phyloP scores from a whole-genome alignment of 2,888 invertebrate genomes.

The Limnephilus lunatus region DNA sequence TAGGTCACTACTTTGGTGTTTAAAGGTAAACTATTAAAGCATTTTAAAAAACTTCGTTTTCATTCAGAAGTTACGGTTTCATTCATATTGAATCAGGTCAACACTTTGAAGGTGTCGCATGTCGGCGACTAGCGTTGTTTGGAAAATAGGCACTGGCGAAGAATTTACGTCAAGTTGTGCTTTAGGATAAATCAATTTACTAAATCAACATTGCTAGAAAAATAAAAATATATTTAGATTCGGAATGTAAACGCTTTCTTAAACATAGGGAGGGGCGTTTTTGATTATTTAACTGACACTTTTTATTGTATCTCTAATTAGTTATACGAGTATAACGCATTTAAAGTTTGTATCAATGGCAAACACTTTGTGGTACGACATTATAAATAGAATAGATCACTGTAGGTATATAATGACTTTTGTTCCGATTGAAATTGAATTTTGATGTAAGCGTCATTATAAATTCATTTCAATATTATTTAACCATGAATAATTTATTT shows the following conservation, averaged over 20 bases:
- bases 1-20: neutral
- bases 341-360: neutral
- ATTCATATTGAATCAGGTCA: neutral
- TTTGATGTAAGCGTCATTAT: no score
- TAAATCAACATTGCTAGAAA: neutral
- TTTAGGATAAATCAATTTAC: neutral
- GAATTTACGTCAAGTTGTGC: neutral
- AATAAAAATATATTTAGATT: neutral
- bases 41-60: neutral
- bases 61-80: neutral
- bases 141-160: neutral
- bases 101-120: neutral
- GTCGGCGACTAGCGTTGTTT: neutral
- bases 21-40: neutral
- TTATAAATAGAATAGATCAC: neutral
- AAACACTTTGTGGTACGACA: neutral
- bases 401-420: no score
- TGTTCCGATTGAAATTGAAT: no score
- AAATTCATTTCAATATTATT: no score
- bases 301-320: neutral
- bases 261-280: neutral
- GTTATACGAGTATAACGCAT: neutral
- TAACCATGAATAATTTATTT: no score
- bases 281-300: neutral
- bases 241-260: neutral